Percentiles rank a stretch among this genome's conserved stretches.
Conservation (phyloP, 2,113 vertebrate species). For the Cyphomyrus discorhynchus region DNA sequence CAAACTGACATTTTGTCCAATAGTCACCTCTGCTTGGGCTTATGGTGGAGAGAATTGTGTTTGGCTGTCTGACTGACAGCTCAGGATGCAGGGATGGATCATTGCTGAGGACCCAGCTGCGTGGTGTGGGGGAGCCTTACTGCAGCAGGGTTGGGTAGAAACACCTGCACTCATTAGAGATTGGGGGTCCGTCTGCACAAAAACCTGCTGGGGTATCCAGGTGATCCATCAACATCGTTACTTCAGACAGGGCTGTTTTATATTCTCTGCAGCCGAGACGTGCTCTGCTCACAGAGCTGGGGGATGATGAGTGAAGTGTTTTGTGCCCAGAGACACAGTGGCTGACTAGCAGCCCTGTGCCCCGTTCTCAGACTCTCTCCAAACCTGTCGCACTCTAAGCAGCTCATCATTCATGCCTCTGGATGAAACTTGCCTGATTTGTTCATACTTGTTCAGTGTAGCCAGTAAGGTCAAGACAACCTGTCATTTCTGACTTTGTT, state of each 20-base stretch:
- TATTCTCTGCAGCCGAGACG: background rate
- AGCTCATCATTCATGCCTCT: background rate
- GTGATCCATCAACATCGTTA: conserved; percentile 19
- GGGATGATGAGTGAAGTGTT: conserved; percentile 26
- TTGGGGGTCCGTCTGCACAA: conserved; percentile 11
- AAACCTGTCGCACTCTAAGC: background rate
- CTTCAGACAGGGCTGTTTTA: background rate
- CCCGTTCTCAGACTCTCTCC: background rate
- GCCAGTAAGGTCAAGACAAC: background rate
- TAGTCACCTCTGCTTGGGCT: background rate
- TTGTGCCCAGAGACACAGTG: conserved; percentile 6
- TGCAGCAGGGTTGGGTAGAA: background rate
- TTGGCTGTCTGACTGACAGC: background rate
- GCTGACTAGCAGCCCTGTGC: background rate
- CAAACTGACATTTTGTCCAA: conserved; percentile 1
- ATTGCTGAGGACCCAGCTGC: background rate
- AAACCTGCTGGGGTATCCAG: conserved; percentile 4
- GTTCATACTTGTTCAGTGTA: background rate
- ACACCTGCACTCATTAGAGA: conserved; percentile 9
- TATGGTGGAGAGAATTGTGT: background rate
- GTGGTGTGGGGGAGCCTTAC: background rate
- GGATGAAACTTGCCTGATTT: background rate
- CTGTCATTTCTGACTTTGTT: background rate
- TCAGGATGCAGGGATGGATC: background rate
- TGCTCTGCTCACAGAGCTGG: conserved; percentile 19